Base-by-base conservation (phyloP, 2,888 invertebrate species). In the Sussaba pulchella region DNA sequence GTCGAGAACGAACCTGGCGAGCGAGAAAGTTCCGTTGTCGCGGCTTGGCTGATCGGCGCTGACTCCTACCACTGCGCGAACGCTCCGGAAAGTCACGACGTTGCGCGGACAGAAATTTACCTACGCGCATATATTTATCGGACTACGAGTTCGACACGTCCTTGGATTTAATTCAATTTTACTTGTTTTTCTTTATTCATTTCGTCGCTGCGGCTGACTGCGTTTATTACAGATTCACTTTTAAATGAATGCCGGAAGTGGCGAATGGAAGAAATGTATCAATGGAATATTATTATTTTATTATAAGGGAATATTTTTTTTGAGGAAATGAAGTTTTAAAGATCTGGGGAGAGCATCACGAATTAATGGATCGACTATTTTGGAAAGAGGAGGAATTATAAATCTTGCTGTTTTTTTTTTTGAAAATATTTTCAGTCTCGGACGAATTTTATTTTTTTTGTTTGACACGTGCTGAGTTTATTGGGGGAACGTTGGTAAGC, bases 21-120 rank as follows among this genome's bases (percentile, higher is more conserved):
- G 85, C 89, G 90, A 90, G 91, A 91, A 91, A 91, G 91, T 91
- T 90, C 87, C 87, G 88, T 89, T 90, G 89, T 88, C 88, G 88
- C 71, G 80, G 45, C 24, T 12, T 36, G 54, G n/a, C 70, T 45
- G 45, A 50, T 63, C 52, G 54, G 31, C 26, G 45, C 43, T 50
- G 26, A 10, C 70, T 45, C 52, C 47, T 66, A 59, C 26, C 47
- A 73, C 41, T 73, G 70, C 57, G n/a, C 64, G 63, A 67, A 39
- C 66, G n/a, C n/a, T n/a, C 61, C 86, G 85, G 88, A 89, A 90
- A 90, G 89, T 85, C 88, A 86, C 83, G 82, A n/a, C n/a, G 36
- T 59, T 63, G 41, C 52, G 70, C 59, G 47, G 54, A 57, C 47
- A 73, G 63, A 73, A n/a, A 73, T 81, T 77, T 66, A 77, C 64